phyloP scores from a whole-genome alignment of 2,888 invertebrate species.

The Pristionchus exspectatus region DNA sequence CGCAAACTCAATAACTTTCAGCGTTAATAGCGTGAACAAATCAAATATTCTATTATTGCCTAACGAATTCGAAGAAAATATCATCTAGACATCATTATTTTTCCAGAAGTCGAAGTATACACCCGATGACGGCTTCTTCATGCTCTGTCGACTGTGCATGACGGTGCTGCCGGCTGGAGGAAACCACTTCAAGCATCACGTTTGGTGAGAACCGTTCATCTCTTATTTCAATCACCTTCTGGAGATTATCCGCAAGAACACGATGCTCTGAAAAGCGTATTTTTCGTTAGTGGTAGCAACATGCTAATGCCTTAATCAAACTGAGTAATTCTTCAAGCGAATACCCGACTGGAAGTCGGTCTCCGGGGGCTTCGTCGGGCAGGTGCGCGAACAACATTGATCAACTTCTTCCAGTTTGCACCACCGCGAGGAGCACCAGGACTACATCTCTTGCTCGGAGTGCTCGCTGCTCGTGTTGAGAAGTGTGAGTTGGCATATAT shows the following conservation, averaged over 20 bases:
- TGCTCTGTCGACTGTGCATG: background rate
- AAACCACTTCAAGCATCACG: background rate
- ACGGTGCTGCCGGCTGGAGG: background rate
- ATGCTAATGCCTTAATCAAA: no score
- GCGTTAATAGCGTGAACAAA: no score
- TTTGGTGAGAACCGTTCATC: background rate
- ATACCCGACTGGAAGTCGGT: no score
- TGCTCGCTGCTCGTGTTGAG: background rate
- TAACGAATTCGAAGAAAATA: background rate
- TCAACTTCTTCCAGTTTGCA: background rate
- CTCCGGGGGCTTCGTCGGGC: no score
- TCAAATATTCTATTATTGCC: no score
- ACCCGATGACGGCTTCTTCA: background rate
- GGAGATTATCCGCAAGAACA: no score
- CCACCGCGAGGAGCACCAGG: background rate
- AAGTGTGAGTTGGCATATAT: background rate
- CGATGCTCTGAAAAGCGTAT: no score
- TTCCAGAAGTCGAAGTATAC: background rate
- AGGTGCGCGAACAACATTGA: no score
- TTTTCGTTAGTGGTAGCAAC: no score
- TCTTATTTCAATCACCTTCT: background rate
- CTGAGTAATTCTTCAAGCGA: no score
- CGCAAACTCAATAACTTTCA: no score
- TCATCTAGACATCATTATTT: background rate
- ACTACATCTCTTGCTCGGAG: background rate